phyloP scores from a whole-genome alignment of 2,888 invertebrate species.

The Phyllotreta cruciferae region DNA sequence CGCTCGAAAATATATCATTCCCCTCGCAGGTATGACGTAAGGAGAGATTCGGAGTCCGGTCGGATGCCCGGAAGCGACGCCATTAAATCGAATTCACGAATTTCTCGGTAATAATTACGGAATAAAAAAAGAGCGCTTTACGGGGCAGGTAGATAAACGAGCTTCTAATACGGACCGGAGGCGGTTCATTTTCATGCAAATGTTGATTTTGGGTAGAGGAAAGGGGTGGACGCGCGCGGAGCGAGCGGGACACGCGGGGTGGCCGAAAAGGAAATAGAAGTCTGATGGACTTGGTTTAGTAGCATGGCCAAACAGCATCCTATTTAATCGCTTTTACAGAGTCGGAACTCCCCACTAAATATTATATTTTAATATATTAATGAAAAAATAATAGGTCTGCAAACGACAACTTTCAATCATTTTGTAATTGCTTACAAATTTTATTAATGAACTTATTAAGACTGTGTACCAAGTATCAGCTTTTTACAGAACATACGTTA shows the following conservation, averaged over 20 bases:
- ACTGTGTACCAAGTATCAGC: too few relatives aligned
- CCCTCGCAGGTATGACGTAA: constrained; percentile 12
- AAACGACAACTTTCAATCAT: background rate
- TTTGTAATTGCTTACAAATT: background rate
- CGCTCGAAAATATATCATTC: background rate
- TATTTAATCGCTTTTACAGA: constrained; percentile 29
- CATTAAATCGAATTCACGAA: constrained; percentile 26
- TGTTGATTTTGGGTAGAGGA: constrained; percentile 41
- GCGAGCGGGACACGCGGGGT: constrained; percentile 23
- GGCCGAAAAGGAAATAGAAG: constrained; percentile 47
- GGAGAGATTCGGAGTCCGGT: constrained; percentile 4
- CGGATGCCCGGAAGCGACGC: constrained; percentile 21
- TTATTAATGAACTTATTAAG: too few relatives aligned
- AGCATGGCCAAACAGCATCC: constrained; percentile 27
- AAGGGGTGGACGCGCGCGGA: constrained; percentile 24
- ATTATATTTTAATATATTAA: background rate
- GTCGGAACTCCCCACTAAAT: constrained; percentile 9
- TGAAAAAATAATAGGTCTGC: background rate
- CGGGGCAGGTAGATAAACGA: constrained; percentile 36
- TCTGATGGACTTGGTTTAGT: constrained; percentile 47
- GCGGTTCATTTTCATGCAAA: constrained; percentile 47
- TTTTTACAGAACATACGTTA: background rate
- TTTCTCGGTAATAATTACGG: constrained; percentile 35
- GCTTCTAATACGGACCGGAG: constrained; percentile 38
- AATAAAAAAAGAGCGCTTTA: constrained; percentile 27